These are phyloP conservation scores for Dolichoris vasculosae DNA, from an alignment of 1,140 invertebrate genomes.

Conservation along the genomic window DNA sequence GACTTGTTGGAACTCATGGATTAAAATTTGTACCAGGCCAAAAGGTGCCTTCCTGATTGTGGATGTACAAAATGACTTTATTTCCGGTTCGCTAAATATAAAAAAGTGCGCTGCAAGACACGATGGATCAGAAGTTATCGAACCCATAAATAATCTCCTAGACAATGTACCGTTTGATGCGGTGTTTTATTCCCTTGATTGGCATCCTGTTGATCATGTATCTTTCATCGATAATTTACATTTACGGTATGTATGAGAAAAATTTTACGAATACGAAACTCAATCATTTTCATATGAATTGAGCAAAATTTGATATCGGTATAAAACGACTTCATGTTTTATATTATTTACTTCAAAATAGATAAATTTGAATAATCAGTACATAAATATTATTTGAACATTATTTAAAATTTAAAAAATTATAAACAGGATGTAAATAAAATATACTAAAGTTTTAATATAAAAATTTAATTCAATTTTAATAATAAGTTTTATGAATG, in stretches of 20 bases:
- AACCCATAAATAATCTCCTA: slow-evolving; percentile 93
- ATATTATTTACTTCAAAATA: too few relatives aligned
- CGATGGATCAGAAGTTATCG: slow-evolving; percentile 90
- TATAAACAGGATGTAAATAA: too few relatives aligned
- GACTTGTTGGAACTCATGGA: slow-evolving; percentile 87
- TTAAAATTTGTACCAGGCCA: slow-evolving; percentile 82
- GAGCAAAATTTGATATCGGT: too few relatives aligned
- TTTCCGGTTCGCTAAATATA: slow-evolving; percentile 94
- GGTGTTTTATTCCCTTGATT: slow-evolving; percentile 97
- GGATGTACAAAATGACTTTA: slow-evolving; percentile 99
- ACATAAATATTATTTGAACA: too few relatives aligned
- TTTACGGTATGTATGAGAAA: slow-evolving; percentile 62
- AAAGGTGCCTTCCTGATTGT: slow-evolving; percentile 94
- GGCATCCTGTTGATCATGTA: slow-evolving; percentile 97
- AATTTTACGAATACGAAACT: background rate
- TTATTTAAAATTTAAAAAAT: too few relatives aligned
- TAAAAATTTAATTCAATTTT: too few relatives aligned
- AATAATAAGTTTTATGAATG: too few relatives aligned
- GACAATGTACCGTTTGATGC: slow-evolving; percentile 90
- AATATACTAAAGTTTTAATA: too few relatives aligned
- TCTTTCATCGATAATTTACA: slow-evolving; percentile 95
- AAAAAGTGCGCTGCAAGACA: slow-evolving; percentile 94
- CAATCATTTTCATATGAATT: background rate
- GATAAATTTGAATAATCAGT: too few relatives aligned
- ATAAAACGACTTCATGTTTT: too few relatives aligned